Conservation (phyloP, 2,113 vertebrate genomes). For the Promerops cafer region DNA sequence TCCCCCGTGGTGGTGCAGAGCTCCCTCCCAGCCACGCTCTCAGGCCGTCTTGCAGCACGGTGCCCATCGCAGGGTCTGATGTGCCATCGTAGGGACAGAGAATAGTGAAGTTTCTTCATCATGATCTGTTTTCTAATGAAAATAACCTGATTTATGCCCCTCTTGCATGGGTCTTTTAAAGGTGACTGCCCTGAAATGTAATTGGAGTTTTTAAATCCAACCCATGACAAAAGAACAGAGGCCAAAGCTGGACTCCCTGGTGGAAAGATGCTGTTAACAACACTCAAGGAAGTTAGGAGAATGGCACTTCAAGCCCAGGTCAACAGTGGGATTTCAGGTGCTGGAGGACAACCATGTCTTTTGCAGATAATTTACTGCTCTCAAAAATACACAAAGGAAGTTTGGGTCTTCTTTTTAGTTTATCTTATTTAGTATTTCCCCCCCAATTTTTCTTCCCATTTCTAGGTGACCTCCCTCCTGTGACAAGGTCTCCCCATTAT, state of each 20-base stretch:
- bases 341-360: neutral
- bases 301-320: neutral
- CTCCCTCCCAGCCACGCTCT: rapidly evolving
- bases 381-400: slow-evolving; percentile 21
- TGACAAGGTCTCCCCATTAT: slow-evolving; percentile 68
- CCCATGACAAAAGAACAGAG: neutral
- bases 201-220: neutral
- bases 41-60: rapidly evolving
- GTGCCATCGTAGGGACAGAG: rapidly evolving
- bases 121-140: neutral
- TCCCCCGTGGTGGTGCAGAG: rapidly evolving
- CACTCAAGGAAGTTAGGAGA: neutral
- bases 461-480: slow-evolving; percentile 59
- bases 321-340: neutral
- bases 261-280: neutral
- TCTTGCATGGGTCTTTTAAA: neutral
- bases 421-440: slow-evolving; percentile 25
- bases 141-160: neutral
- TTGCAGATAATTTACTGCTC: slow-evolving; percentile 15
- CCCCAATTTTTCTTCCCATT: slow-evolving; percentile 51
- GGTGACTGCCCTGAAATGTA: neutral
- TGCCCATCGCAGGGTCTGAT: rapidly evolving
- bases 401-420: slow-evolving; percentile 24
- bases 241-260: neutral
- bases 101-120: neutral